Evolutionary conservation across 2,888 invertebrate species (phyloP).

Genomic region (Megamerina dolium): DNA sequence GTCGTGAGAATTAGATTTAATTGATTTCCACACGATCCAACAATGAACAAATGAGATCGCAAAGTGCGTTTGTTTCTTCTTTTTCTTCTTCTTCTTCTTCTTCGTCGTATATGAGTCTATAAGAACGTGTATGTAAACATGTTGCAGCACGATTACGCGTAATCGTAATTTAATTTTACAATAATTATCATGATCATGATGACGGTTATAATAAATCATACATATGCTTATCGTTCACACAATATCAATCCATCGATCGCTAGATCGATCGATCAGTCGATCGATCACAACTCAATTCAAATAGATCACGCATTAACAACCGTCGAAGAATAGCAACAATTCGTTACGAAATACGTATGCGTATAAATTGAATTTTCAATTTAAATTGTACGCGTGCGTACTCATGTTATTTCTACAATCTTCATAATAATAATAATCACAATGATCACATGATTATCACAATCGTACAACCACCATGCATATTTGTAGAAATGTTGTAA

Average conservation of each 20-base stretch:
- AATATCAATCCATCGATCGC: constrained; percentile 2
- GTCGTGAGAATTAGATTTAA: constrained; percentile 48
- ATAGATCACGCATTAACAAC: constrained; percentile 14
- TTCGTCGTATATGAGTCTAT: too few species aligned
- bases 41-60: constrained; percentile 30
- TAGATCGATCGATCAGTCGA: constrained; percentile 7
- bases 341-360: constrained; percentile 13
- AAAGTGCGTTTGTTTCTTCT: constrained; percentile 22
- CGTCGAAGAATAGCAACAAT: too few species aligned
- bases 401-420: too few species aligned
- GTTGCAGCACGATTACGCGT: too few species aligned
- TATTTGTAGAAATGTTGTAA: constrained; percentile 10
- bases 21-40: constrained; percentile 46
- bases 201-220: too few species aligned
- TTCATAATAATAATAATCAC: too few species aligned
- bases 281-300: constrained; percentile 2
- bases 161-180: constrained; percentile 15
- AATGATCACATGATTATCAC: neutral
- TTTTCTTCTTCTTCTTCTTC: too few species aligned
- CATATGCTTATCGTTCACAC: neutral
- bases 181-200: constrained; percentile 1
- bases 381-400: constrained; percentile 14
- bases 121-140: too few species aligned
- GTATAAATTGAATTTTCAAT: constrained; percentile 17
- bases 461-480: too few species aligned